A percentile compares a stretch with the other conserved stretches of the same genome.
Conservation (phyloP, 2,888 invertebrate species). For the Lasioglossum marginatum region DNA sequence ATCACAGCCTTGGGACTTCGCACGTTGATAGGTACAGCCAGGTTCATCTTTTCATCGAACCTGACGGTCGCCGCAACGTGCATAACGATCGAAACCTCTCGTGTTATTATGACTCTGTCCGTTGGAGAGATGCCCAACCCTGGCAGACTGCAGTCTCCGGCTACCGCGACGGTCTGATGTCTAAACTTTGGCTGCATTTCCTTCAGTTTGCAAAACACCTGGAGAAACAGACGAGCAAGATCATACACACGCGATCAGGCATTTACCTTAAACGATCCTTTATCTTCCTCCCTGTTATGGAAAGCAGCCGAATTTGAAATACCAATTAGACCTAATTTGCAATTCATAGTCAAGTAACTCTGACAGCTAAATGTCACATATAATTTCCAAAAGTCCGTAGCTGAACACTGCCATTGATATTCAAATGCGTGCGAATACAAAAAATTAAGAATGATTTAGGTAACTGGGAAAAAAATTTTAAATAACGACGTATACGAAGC, state of each 20-base stretch:
- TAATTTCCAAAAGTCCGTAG: background rate
- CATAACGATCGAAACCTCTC: constrained; percentile 86
- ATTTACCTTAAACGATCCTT: background rate
- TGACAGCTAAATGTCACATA: background rate
- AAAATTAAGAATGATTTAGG: background rate
- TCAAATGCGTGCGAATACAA: background rate
- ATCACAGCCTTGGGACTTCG: constrained; percentile 89
- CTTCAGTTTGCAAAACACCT: constrained; percentile 87
- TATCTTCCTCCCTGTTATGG: background rate
- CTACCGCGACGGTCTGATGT: constrained; percentile 86
- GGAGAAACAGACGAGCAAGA: constrained; percentile 22
- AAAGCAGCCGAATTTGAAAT: background rate
- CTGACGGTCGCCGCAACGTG: constrained; percentile 87
- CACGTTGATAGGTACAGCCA: constrained; percentile 91
- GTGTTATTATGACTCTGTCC: constrained; percentile 86
- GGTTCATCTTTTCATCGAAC: constrained; percentile 91
- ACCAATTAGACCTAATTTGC: background rate
- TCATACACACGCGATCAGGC: background rate
- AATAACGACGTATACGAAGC: background rate
- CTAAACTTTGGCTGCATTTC: constrained; percentile 88
- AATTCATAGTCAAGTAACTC: background rate
- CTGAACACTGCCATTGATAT: background rate
- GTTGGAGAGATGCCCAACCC: constrained; percentile 87
- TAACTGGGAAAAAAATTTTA: background rate
- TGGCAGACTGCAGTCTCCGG: constrained; percentile 88